Evolutionary conservation across 2,888 invertebrate genomes (phyloP), one percentile per base, ranked within the genome.

Genomic region (Diarsia rubi): DNA sequence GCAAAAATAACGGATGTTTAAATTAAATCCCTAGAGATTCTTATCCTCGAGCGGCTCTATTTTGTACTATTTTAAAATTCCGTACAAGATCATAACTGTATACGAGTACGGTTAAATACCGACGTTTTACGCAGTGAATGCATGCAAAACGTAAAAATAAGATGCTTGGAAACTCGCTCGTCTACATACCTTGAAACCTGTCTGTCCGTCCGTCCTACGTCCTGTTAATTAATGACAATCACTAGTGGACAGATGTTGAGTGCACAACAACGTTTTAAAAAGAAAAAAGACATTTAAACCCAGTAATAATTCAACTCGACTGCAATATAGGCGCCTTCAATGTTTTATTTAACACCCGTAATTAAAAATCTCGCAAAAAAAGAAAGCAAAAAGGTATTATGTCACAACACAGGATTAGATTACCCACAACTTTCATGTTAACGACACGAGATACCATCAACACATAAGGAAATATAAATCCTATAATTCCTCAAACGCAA

Each of bases 161-260:
- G 11, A 37, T 65, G 37, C 65, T 47, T 47, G 62, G 47, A 69
- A 80, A 87, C 86, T 71, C 52, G 84, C 73, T 79, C 68, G 82
- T 89, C 89, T 87, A 88, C 90, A 91, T 91, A 86, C 87, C 87
- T 73, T 71, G 74, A 75, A 90, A 90, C 90, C 88, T 88, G 92
- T 91, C 89, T 57, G 84, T 85, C 84, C 79, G 87, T 87, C 85
- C 85, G 86, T 91, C 90, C 86, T 82, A 84, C 79, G 80, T 88
- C 87, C 86, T 88, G 86, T 83, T 92, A 91, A 91, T 91, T 91
- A 91, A 88, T 85, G 87, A 89, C 88, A 88, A 89, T 90, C 91
- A 88, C 87, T 86, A 88, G 86, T 79, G 82, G 88, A 89, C 89
- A 89, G 89, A 86, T 90, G 89, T 86, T 78, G 83, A 78, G 64